Evolutionary conservation across 1,140 invertebrate species (phyloP).

Genomic region (Drosophila navojoa): DNA sequence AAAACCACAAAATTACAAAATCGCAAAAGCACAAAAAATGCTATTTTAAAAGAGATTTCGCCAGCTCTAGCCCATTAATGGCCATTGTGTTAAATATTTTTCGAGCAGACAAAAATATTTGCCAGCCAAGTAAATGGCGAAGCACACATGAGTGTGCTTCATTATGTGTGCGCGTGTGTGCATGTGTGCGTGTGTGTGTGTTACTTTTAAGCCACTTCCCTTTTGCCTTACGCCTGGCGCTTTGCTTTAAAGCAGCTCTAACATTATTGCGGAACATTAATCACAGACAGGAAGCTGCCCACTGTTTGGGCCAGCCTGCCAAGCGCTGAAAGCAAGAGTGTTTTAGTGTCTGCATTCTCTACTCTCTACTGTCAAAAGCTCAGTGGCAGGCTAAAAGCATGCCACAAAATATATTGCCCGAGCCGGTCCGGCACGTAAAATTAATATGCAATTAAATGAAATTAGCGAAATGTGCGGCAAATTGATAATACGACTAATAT

Average conservation of each 20-base stretch:
- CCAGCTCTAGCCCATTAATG: conserved; percentile 65
- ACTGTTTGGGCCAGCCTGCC: conserved; percentile 23
- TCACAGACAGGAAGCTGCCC: conserved; percentile 70
- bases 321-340: conserved; percentile 72
- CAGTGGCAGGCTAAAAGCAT: conserved; percentile 60
- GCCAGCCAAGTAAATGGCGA: conserved; percentile 61
- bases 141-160: conserved; percentile 14
- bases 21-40: conserved; percentile 16
- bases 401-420: conserved; percentile 48
- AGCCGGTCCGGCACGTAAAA: conserved; percentile 47
- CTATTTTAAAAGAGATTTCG: conserved; percentile 48
- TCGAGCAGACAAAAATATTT: conserved; percentile 77
- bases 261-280: conserved; percentile 77
- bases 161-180: conserved; percentile 28
- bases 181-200: conserved; percentile 37
- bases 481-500: conserved; percentile 73
- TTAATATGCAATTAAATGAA: conserved; percentile 77
- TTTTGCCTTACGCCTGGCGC: conserved; percentile 32
- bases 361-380: conserved; percentile 52
- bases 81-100: conserved; percentile 73
- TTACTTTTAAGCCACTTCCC: conserved; percentile 68
- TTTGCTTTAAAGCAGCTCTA: conserved; percentile 67
- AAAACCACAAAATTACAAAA: conserved; percentile 27
- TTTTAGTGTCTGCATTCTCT: conserved; percentile 62
- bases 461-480: conserved; percentile 65